Evolutionary conservation across 1,140 invertebrate species (phyloP).

Genomic region (Apocrypta bakeri): DNA sequence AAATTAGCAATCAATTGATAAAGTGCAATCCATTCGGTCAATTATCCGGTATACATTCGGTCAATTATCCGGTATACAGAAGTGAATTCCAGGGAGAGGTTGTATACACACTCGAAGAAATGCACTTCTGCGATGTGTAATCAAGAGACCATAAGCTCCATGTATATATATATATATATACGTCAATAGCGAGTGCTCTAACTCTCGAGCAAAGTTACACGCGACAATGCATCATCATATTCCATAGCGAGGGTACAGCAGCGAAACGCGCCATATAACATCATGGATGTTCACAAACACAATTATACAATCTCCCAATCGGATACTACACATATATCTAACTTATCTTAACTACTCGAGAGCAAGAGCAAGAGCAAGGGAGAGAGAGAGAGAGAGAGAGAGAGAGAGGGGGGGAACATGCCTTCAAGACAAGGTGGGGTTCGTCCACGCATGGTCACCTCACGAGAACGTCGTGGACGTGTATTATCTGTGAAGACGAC

Average conservation of each 20-base stretch:
- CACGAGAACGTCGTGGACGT: neutral
- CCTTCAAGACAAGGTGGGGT: constrained; percentile 21
- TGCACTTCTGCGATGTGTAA: constrained; percentile 2
- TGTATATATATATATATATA: neutral
- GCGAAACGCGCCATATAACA: constrained; percentile 15
- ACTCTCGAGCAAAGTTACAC: constrained; percentile 4
- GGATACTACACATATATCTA: constrained; percentile 40
- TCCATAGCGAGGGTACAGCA: neutral
- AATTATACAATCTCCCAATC: constrained; percentile 41
- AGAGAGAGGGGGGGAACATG: neutral
- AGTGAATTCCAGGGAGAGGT: neutral
- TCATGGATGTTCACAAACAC: constrained; percentile 6
- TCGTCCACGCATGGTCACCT: neutral
- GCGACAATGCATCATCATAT: constrained; percentile 42
- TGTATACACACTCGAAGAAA: neutral
- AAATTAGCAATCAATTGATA: neutral
- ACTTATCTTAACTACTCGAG: constrained; percentile 33
- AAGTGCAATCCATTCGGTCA: neutral
- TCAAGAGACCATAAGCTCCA: neutral
- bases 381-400: neutral
- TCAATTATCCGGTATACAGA: neutral
- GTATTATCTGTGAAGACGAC: neutral
- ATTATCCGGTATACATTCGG: neutral
- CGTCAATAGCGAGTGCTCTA: constrained; percentile 19
- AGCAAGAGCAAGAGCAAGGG: neutral